Evolutionary conservation across 2,113 vertebrate genomes (phyloP).

Genomic region (Galeopterus variegatus): DNA sequence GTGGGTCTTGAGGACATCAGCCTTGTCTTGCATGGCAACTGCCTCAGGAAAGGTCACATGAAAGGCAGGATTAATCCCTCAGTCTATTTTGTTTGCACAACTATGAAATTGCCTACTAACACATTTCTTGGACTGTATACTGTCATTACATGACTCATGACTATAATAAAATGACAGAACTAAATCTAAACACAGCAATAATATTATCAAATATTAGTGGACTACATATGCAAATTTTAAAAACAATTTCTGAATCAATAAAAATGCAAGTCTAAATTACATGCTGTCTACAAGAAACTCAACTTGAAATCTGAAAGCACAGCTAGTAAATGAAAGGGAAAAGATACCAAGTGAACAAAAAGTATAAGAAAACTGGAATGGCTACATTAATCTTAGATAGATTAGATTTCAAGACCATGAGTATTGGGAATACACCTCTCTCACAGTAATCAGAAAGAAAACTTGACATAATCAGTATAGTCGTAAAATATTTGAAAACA

Average conservation of each 20-base stretch:
- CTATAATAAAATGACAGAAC: no score
- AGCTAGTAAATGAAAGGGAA: background rate
- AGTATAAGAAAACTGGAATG: background rate
- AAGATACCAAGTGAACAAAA: background rate
- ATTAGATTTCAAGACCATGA: background rate
- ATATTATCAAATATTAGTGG: background rate
- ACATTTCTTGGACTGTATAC: no score
- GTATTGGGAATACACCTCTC: background rate
- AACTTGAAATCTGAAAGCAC: background rate
- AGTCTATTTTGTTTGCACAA: no score
- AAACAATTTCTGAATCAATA: background rate
- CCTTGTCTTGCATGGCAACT: background rate
- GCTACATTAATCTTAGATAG: background rate
- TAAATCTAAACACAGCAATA: background rate
- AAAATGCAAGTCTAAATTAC: background rate
- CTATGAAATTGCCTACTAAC: no score
- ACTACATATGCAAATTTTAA: background rate
- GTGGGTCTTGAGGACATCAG: background rate
- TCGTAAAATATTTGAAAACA: background rate
- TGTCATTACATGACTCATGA: no score
- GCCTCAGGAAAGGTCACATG: background rate
- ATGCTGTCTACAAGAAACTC: background rate
- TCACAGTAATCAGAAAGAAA: background rate
- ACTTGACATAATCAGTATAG: background rate
- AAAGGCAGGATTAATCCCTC: background rate